These are phyloP conservation scores for Falco concolor DNA, from an alignment of 2,797 vertebrate genomes.

Conservation along the genomic window DNA sequence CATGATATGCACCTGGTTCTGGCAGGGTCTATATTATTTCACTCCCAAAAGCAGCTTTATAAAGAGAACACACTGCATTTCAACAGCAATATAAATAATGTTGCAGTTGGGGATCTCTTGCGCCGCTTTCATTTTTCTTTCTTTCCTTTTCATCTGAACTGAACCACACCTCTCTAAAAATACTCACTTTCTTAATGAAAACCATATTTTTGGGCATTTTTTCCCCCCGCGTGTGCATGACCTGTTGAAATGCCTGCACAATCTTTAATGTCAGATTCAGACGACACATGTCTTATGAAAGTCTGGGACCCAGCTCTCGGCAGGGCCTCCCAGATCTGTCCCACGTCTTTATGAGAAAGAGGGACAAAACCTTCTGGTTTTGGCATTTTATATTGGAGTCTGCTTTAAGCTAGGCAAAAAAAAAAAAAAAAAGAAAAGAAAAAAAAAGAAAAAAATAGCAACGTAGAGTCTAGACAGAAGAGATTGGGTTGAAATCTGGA, in stretches of 20 bases:
- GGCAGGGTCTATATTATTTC: slow-evolving; percentile 33
- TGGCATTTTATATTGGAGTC: slow-evolving; percentile 79
- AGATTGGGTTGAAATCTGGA: slow-evolving; percentile 87
- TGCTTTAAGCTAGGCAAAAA: slow-evolving; percentile 72
- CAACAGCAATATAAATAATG: slow-evolving; percentile 57
- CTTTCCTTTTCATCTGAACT: slow-evolving; percentile 57
- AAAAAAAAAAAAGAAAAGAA: slow-evolving; percentile 42
- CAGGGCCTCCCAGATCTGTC: slow-evolving; percentile 72
- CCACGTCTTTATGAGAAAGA: slow-evolving; percentile 78
- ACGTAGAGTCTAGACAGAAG: slow-evolving; percentile 88
- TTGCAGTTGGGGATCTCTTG: slow-evolving; percentile 51
- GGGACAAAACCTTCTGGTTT: slow-evolving; percentile 80
- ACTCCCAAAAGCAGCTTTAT: slow-evolving; percentile 48
- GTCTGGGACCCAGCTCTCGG: slow-evolving; percentile 69
- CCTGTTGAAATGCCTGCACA: slow-evolving; percentile 73
- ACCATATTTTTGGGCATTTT: slow-evolving; percentile 70
- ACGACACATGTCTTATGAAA: slow-evolving; percentile 78
- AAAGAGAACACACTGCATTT: slow-evolving; percentile 58
- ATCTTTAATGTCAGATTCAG: slow-evolving; percentile 76
- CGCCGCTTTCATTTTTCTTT: slow-evolving; percentile 43
- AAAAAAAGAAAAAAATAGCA: slow-evolving; percentile 72
- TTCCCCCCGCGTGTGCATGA: slow-evolving; percentile 22
- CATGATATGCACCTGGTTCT: slow-evolving; percentile 40
- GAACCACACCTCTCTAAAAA: slow-evolving; percentile 78
- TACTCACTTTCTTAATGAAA: slow-evolving; percentile 78